A percentile compares a stretch with the other conserved stretches of the same genome.
These are phyloP conservation scores for Loxodonta africana DNA, from an alignment of 2,113 vertebrate genomes.

Conservation along the genomic window DNA sequence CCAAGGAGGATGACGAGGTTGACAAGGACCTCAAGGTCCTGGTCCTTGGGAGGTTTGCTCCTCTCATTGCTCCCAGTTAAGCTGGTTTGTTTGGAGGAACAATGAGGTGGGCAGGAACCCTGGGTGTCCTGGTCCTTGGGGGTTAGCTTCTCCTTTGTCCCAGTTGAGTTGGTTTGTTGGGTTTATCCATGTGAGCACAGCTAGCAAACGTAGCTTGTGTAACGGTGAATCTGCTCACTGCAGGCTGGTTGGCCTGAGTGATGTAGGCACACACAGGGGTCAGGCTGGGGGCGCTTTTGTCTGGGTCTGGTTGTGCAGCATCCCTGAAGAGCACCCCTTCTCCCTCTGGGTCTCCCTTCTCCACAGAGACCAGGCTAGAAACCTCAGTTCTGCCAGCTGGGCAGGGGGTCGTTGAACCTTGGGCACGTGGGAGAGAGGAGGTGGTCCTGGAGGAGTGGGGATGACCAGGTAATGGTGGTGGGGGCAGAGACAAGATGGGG, in stretches of 20 bases:
- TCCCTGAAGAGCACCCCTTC: neutral
- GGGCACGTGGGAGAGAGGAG: neutral
- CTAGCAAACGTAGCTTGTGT: neutral
- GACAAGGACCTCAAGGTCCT: too few species aligned
- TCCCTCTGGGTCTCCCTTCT: neutral
- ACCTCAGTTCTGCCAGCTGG: neutral
- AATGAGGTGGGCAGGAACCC: neutral
- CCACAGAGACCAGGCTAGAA: neutral
- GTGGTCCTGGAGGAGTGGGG: too few species aligned
- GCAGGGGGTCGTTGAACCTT: too few species aligned
- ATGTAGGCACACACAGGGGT: neutral
- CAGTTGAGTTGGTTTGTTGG: accelerated
- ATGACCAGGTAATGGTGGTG: too few species aligned
- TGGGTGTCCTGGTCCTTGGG: accelerated
- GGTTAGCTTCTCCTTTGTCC: neutral
- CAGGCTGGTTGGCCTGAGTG: accelerated
- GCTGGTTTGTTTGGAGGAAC: too few species aligned
- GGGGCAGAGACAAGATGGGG: neutral
- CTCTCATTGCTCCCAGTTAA: too few species aligned
- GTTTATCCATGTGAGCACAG: too few species aligned
- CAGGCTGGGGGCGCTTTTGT: neutral
- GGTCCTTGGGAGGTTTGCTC: too few species aligned
- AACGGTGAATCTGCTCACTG: too few species aligned
- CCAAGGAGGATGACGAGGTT: accelerated
- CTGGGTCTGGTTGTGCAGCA: neutral